Evolutionary conservation across 2,113 vertebrate genomes (phyloP), one percentile per base, ranked within the genome.

Genomic region (Hyaena hyaena): DNA sequence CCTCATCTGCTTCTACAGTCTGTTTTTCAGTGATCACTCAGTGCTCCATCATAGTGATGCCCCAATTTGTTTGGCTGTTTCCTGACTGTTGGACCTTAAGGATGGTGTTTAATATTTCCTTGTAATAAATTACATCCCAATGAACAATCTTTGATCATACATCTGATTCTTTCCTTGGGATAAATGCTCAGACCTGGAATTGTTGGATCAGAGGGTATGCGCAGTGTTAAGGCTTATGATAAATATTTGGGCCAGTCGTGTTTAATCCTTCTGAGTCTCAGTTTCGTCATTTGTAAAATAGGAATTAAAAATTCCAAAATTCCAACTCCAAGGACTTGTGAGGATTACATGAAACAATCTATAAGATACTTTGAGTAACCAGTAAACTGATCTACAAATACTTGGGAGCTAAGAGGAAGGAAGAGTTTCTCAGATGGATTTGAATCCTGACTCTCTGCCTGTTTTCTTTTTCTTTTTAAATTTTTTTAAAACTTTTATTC

Each of bases 291-390:
- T 79, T 68, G 16, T 73, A 80, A 95, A 87, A 92, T 4, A 53
- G 48, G 58, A 26, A 79, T 92, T 94, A 94, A 88, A 90, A 93
- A 81, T 97, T 91, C 61, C 45, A 94, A 28, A 93, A 81, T 97
- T 91, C 61, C 45, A 94, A 24, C 91, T 76, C 81, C 3, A 28
- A 73, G 71, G 82, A 95, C 31, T 81, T 85, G 76, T 33, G 33
- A 90, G 76, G 50, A 58, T 96, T 68, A 95, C 43, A 9, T 66
- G 63, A 94, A 33, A 55, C n/a, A 88, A 95, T 50, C 61, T 81
- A 26, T 10, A 50, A 69, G 35, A 58, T 10, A 68, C 12, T 95
- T 53, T 21, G 86, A 68, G 11, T 94, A 77, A 35, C 45, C 35
- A 23, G 81, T 81, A 55, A 95, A 45, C 35, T 55, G 43, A 43